Conservation (phyloP, 2,113 vertebrate genomes). For the Rhegmatorhina hoffmannsi region DNA sequence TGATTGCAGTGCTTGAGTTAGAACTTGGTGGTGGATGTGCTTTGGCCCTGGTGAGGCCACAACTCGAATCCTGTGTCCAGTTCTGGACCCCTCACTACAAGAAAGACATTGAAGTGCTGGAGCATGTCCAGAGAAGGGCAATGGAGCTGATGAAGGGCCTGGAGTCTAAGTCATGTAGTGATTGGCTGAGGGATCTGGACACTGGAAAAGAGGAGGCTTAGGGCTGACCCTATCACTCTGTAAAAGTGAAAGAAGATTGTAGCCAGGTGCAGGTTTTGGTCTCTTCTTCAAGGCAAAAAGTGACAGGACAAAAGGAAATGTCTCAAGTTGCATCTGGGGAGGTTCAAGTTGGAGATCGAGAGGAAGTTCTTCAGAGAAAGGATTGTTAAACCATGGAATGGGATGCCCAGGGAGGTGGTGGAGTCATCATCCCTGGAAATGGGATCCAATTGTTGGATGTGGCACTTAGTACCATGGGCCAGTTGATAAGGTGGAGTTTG, state of each 20-base stretch:
- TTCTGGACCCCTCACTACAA: neutral
- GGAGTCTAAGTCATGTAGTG: neutral
- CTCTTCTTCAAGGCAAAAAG: neutral
- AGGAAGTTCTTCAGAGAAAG: neutral
- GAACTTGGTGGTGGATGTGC: neutral
- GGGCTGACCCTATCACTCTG: accelerated
- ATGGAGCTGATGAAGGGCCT: accelerated
- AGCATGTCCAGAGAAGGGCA: neutral
- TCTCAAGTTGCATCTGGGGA: neutral
- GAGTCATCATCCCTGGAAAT: neutral
- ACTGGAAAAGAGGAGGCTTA: neutral
- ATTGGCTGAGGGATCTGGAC: neutral
- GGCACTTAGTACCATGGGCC: no score
- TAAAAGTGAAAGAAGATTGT: accelerated
- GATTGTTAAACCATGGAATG: neutral
- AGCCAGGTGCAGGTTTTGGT: accelerated
- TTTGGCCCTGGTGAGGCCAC: neutral
- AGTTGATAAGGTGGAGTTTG: accelerated
- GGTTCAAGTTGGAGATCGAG: neutral
- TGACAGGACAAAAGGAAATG: neutral
- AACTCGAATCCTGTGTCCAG: neutral
- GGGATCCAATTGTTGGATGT: neutral
- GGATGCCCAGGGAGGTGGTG: neutral
- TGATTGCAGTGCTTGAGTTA: neutral
- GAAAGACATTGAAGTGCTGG: neutral